Evolutionary conservation across 2,888 invertebrate genomes (phyloP), one percentile per base, ranked within the genome.

Genomic region (Ichneumoninae sp.): DNA sequence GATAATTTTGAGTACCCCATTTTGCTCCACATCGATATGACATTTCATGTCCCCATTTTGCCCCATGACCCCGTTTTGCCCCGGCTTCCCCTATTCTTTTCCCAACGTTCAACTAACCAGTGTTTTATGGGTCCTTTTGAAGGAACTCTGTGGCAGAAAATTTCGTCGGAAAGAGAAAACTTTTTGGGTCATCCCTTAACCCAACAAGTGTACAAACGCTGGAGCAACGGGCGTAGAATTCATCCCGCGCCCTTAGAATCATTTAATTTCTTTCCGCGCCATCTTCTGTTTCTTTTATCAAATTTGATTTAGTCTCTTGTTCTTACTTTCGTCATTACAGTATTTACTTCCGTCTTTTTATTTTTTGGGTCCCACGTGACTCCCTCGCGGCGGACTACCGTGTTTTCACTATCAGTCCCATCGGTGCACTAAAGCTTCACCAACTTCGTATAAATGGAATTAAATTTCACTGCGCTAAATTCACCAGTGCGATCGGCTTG

Each of bases 391-490:
- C 7, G 16, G 19, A 26, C 57, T 22, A 1, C 19, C 7, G 26
- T 16, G 36, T 44, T 54, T 30, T 5, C 6, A 7, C 54, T 40
- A 19, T 22, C 40, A 33, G 60, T 65, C 65, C 40, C 71, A 7
- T 52, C 22, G 36, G 54, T 54, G 57, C 33, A 19, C 8, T 8
- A n/a, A 33, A 30, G 44, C 54, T 22, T 50, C 19, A 40, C 30
- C 33, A 82, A 84, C 36, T 78, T 82, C 19, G 47, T 36, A 70
- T 69, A 71, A 74, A 79, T 82, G 36, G 57, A 70, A 79, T 75
- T 65, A 79, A 70, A 71, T 84, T 84, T 74, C 70, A 74, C 74
- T 68, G 66, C 66, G 76, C 71, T 57, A 54, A 72, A 69, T 80
- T 81, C 66, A 33, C 57, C 26, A 22, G 68, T 75, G 40, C 33